These are phyloP conservation scores for Oscheius sp. DNA, from an alignment of 1,140 invertebrate species.

Conservation along the genomic window DNA sequence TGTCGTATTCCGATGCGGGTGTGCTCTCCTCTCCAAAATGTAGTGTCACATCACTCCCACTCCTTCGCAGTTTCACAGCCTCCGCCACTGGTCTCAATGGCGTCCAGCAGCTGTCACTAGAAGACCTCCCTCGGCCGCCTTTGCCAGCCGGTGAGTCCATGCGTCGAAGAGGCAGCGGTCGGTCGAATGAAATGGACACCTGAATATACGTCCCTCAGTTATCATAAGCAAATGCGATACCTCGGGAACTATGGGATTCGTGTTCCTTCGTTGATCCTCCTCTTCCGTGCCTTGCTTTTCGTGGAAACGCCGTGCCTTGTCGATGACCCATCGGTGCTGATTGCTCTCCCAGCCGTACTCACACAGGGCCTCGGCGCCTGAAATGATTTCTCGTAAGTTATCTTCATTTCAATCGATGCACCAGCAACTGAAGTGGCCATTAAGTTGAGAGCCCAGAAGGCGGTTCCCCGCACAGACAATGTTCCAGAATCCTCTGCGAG, in stretches of 20 bases:
- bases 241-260: slow-evolving; percentile 1
- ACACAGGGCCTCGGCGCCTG: slow-evolving; percentile 30
- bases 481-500: slow-evolving; percentile 33
- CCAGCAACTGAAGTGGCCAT: slow-evolving; percentile 8
- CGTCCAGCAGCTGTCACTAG: background rate
- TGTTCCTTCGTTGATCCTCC: background rate
- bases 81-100: background rate
- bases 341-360: slow-evolving; percentile 40
- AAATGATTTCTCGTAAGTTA: no score
- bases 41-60: background rate
- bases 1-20: background rate
- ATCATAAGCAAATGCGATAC: background rate
- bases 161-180: background rate
- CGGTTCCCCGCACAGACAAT: slow-evolving; percentile 34
- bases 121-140: background rate
- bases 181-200: background rate
- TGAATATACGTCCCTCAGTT: background rate
- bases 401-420: no score
- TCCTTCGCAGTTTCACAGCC: background rate
- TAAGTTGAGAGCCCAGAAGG: slow-evolving; percentile 39
- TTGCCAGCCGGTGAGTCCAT: background rate
- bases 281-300: background rate
- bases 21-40: background rate
- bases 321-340: slow-evolving; percentile 20
- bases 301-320: slow-evolving; percentile 8